Base-by-base conservation (phyloP, 2,113 vertebrate genomes). In the Sorex araneus region DNA sequence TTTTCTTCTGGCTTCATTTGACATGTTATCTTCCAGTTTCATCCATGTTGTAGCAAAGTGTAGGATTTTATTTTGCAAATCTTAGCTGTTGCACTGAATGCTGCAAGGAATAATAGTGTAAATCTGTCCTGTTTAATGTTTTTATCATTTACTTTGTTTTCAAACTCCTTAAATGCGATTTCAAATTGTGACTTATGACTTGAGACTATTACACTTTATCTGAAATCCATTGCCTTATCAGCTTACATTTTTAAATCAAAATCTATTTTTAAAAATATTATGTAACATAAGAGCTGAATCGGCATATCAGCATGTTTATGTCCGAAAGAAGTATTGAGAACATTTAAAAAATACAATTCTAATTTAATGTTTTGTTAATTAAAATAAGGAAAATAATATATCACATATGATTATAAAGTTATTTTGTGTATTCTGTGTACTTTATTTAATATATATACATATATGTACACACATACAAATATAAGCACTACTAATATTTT, bases 191-290 rank as follows among this genome's bases (percentile, higher is more conserved):
- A 96, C 97, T 97, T 63, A 93, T 95, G 34, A 89, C 5, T 87
- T 94, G 71, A 89, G 93, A 79, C 28, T 89, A 45, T 36, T 1
- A 0, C 80, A 85, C 57, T 94, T 87, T 93, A 95, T 87, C 92
- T 92, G 89, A 96, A 97, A 95, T 96, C 64, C 3, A 93, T 97
- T 93, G 94, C 30, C 32, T 89, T 96, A 93, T 96, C 87, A 47
- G 47, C 85, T 28, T 73, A 34, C n/a, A n/a, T 18, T 70, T 70
- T 34, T 71, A 36, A n/a, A 92, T 96, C 89, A 45, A 43, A 89
- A 96, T 97, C 73, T 96, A n/a, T 36, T 94, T 96, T 95, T 95
- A 92, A 94, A 96, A 95, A 45, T 93, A 63, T 95, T 94, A 91
- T 86, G 4, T 82, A 94, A 75, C 74, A 30, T 70, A 76, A 84